Conservation (phyloP, 2,888 invertebrate genomes). For the Ellobium chinense region DNA sequence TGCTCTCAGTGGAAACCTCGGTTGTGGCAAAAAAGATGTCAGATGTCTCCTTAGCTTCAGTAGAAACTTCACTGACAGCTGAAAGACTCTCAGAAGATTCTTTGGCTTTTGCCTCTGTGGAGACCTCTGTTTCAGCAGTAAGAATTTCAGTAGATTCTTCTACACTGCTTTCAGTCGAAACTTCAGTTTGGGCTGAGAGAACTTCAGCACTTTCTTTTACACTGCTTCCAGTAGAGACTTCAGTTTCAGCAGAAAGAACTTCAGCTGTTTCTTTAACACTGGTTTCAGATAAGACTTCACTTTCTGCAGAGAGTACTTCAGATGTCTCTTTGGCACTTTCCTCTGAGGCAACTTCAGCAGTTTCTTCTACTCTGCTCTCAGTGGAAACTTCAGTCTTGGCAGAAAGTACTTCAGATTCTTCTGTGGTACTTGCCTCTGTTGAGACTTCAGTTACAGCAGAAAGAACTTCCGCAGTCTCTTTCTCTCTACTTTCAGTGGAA, state of each 20-base stretch:
- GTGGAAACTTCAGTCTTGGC: not conserved
- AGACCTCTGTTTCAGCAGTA: not conserved
- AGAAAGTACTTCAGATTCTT: not conserved
- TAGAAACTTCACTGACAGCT: no score
- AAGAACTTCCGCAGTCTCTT: not conserved
- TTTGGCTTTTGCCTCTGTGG: no score
- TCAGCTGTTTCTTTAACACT: not conserved
- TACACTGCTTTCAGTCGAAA: not conserved
- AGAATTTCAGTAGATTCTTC: not conserved
- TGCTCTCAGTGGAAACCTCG: no score
- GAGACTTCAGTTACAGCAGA: not conserved
- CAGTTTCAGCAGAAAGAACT: not conserved
- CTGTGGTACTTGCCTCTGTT: not conserved
- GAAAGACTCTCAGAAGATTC: no score
- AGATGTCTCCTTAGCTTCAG: no score
- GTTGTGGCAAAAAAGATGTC: no score
- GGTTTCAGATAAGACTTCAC: not conserved
- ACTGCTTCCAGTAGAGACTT: not conserved
- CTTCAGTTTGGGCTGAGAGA: not conserved
- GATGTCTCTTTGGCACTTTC: not conserved
- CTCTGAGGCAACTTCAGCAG: not conserved
- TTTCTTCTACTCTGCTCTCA: conserved; percentile 2
- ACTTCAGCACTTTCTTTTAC: not conserved
- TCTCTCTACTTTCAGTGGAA: not conserved
- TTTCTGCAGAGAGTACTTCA: not conserved